These are phyloP conservation scores for Galaxea fascicularis DNA, from an alignment of 92 coral and sea anemone species.

Conservation along the genomic window DNA sequence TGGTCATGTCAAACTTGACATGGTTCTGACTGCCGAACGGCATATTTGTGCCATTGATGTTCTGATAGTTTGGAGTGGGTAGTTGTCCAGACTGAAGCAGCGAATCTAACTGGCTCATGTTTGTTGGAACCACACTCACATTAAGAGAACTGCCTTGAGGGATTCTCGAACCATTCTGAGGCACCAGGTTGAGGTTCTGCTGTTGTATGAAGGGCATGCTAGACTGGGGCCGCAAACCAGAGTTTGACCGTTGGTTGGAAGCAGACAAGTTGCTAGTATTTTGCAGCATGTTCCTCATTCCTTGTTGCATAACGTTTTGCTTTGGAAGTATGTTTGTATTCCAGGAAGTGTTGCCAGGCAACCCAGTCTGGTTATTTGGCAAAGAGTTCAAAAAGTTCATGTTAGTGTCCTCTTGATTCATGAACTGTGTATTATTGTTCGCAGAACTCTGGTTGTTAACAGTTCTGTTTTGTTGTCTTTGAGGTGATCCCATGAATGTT, in stretches of 20 bases:
- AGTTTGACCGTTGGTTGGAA: not conserved
- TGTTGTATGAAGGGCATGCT: constrained; percentile 1
- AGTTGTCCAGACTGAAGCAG: constrained; percentile 20
- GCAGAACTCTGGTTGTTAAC: not conserved
- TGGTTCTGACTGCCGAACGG: not conserved
- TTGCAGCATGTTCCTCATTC: constrained; percentile 30
- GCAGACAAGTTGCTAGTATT: not conserved
- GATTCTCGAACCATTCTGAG: constrained; percentile 22
- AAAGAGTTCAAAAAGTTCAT: constrained; percentile 48
- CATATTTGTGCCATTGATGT: constrained; percentile 25
- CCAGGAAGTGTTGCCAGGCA: constrained; percentile 13
- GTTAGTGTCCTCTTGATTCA: constrained; percentile 40
- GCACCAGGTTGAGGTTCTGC: constrained; percentile 24
- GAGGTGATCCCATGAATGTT: not conserved
- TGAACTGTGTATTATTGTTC: constrained; percentile 27
- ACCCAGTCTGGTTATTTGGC: constrained; percentile 12
- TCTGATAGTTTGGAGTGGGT: constrained; percentile 22
- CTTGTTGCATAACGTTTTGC: constrained; percentile 26
- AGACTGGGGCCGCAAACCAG: constrained; percentile 5
- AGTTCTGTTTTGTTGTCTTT: constrained; percentile 31
- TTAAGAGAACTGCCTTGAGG: constrained; percentile 9
- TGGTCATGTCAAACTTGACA: constrained; percentile 14
- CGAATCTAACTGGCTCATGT: constrained; percentile 9
- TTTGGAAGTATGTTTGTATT: constrained; percentile 3
- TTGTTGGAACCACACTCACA: constrained; percentile 13